These are phyloP conservation scores for Oryzaephilus surinamensis DNA, from an alignment of 1,140 invertebrate genomes.

Conservation along the genomic window DNA sequence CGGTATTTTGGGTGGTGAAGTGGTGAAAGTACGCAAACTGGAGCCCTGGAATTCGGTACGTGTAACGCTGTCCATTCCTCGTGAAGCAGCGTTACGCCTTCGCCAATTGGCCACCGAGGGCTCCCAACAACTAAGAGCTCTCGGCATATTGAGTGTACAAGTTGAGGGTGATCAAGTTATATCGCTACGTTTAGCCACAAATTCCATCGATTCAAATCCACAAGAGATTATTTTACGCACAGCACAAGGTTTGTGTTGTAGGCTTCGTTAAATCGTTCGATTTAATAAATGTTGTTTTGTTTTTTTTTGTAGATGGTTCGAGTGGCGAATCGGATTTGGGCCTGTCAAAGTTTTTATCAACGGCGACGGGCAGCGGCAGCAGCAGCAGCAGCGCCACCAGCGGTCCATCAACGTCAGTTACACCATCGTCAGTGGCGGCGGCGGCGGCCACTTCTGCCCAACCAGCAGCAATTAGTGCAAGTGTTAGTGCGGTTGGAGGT, in stretches of 20 bases:
- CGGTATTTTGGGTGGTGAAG: constrained; percentile 50
- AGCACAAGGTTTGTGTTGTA: constrained; percentile 9
- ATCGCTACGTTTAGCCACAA: constrained; percentile 72
- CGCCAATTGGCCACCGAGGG: constrained; percentile 83
- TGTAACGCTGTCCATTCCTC: constrained; percentile 92
- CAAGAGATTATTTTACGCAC: constrained; percentile 50
- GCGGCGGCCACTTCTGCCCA: too few relatives aligned
- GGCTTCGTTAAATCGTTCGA: neutral
- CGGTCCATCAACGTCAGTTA: constrained; percentile 10
- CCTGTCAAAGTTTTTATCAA: constrained; percentile 16
- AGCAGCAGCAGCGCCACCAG: constrained; percentile 1
- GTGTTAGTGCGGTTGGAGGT: neutral
- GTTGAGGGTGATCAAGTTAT: constrained; percentile 93
- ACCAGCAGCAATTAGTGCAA: neutral
- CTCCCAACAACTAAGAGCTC: constrained; percentile 71
- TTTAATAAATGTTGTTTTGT: constrained; percentile 3
- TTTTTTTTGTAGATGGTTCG: constrained; percentile 19
- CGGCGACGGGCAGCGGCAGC: constrained; percentile 1
- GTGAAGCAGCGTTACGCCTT: constrained; percentile 82
- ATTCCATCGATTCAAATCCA: constrained; percentile 48
- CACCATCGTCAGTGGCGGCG: constrained; percentile 11
- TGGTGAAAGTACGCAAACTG: constrained; percentile 67
- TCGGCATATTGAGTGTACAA: constrained; percentile 92
- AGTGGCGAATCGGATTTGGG: constrained; percentile 6
- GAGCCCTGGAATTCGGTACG: constrained; percentile 97